Evolutionary conservation across 2,888 invertebrate species (phyloP).

Genomic region (Xestia c-nigrum): DNA sequence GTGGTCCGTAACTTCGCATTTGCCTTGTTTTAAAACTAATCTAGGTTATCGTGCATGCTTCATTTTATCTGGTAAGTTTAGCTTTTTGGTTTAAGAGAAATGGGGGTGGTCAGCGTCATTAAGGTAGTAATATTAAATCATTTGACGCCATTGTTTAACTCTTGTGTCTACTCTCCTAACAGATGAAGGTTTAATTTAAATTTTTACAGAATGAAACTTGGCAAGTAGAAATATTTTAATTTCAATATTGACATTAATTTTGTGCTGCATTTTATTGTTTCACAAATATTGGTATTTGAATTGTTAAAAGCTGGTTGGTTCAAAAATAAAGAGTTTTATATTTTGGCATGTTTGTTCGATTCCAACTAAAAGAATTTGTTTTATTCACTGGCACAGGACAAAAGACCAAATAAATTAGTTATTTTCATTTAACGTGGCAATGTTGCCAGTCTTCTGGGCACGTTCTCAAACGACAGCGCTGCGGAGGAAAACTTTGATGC

Average conservation of each 20-base stretch:
- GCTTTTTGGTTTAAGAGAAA: background rate
- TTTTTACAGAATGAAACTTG: background rate
- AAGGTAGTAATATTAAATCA: background rate
- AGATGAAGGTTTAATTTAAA: too few species aligned
- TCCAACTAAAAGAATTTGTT: background rate
- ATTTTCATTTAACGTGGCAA: too few species aligned
- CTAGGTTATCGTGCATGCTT: conserved; percentile 44
- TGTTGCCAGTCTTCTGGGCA: too few species aligned
- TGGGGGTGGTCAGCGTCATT: background rate
- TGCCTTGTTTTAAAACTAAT: conserved; percentile 58
- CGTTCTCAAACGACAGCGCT: too few species aligned
- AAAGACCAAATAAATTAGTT: too few species aligned
- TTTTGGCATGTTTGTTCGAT: background rate
- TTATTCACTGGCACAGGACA: background rate
- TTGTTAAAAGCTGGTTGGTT: background rate
- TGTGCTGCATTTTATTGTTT: conserved; percentile 4
- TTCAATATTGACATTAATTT: background rate
- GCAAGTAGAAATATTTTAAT: background rate
- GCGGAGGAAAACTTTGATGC: too few species aligned
- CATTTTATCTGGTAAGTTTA: conserved; percentile 41
- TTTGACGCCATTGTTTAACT: too few species aligned
- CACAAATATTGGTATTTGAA: conserved; percentile 7
- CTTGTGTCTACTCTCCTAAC: too few species aligned
- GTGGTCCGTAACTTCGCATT: conserved; percentile 43
- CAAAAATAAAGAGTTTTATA: background rate